Percentiles rank a stretch among this genome's conserved stretches.
Evolutionary conservation across 1,140 invertebrate genomes (phyloP).

Genomic region (Atta colombica): DNA sequence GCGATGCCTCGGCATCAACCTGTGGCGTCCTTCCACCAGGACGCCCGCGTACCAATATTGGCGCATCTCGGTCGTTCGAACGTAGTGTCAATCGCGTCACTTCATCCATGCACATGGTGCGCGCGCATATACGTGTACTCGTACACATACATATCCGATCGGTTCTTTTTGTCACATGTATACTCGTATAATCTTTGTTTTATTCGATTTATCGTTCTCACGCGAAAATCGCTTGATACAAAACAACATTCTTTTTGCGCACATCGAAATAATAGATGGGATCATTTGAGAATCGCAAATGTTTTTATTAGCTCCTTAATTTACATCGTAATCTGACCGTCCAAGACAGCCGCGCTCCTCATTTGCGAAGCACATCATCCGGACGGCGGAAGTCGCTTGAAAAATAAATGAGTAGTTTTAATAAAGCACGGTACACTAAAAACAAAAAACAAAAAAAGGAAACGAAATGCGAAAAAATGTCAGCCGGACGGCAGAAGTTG

Average conservation of each 20-base stretch:
- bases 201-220: constrained; percentile 24
- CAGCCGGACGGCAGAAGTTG: constrained; percentile 57
- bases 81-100: constrained; percentile 75
- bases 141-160: constrained; percentile 34
- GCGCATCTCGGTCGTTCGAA: constrained; percentile 74
- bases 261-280: not conserved
- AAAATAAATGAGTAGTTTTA: constrained; percentile 61
- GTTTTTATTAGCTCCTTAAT: constrained; percentile 22
- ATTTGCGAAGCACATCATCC: constrained; percentile 51
- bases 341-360: constrained; percentile 37
- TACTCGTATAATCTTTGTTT: constrained; percentile 37
- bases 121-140: not conserved
- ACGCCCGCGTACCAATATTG: constrained; percentile 70
- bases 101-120: constrained; percentile 56
- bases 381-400: constrained; percentile 33
- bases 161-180: constrained; percentile 66
- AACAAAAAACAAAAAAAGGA: not conserved
- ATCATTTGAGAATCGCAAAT: not conserved
- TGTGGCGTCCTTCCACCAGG: constrained; percentile 73
- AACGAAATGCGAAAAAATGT: constrained; percentile 52
- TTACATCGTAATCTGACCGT: constrained; percentile 12
- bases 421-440: constrained; percentile 49
- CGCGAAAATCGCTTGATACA: not conserved
- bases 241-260: not conserved
- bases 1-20: constrained; percentile 73